Evolutionary conservation across 2,888 invertebrate genomes (phyloP).

Genomic region (Galeopsomyia nigrocyanea): DNA sequence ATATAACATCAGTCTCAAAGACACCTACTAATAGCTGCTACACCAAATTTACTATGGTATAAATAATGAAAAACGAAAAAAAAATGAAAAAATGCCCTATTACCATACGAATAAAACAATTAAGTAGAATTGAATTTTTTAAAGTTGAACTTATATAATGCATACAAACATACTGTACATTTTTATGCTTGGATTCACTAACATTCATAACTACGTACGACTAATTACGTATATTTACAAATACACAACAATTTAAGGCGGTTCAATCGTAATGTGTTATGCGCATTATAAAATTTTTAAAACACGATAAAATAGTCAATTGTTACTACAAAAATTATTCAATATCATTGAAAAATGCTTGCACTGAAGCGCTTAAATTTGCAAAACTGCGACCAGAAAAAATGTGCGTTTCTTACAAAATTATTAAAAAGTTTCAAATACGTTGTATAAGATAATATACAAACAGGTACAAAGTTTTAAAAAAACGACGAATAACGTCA

Average conservation of each 20-base stretch:
- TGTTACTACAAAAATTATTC: no score
- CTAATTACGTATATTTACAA: conserved; percentile 38
- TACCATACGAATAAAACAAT: conserved; percentile 7
- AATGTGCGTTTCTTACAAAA: no score
- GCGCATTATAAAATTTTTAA: conserved; percentile 18
- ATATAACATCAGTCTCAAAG: conserved; percentile 42
- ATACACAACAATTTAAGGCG: conserved; percentile 42
- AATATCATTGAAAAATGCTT: no score
- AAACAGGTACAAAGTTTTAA: no score
- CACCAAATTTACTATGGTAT: conserved; percentile 8
- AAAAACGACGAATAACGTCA: no score
- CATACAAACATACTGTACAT: conserved; percentile 39
- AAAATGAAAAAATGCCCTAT: conserved; percentile 1
- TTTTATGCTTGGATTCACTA: conserved; percentile 28
- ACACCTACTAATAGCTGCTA: conserved; percentile 22
- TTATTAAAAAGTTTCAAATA: no score
- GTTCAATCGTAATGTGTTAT: conserved; percentile 33
- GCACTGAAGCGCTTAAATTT: no score
- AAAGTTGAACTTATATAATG: conserved; percentile 14
- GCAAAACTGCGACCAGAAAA: no score
- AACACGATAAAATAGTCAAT: no score
- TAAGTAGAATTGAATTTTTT: neutral
- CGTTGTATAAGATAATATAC: no score
- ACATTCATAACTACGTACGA: conserved; percentile 26
- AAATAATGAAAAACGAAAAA: neutral